Base-by-base conservation (phyloP, 1,140 invertebrate genomes). In the Formica exsecta region DNA sequence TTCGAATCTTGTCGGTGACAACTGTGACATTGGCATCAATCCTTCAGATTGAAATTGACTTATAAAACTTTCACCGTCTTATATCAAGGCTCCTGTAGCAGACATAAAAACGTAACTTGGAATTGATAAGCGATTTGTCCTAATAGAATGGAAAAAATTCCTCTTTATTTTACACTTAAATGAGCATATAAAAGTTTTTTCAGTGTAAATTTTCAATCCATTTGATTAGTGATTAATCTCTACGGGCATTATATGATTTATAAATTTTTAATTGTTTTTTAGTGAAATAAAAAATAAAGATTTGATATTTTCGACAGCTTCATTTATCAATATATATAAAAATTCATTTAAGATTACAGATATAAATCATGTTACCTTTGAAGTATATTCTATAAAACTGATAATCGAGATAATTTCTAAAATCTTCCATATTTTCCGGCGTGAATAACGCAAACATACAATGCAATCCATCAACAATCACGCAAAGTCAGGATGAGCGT, bases 1-100 rank as follows among this genome's bases (percentile, higher is more conserved):
- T 80, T 71, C 19, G 11, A 71, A 71, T 59, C 36, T 8, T 41
- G 51, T 44, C 22, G 65, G 11, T 54, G 77, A 57, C 48, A 41
- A 9, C 3, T 19, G 22, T 11, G 77, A 71, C 65, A 71, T n/a
- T 44, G 29, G 4, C 29, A 25, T 65, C 51, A 70, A 70, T 57
- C 22, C 5, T 1, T 11, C n/a, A 16, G 51, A 41, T 32, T 77
- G n/a, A n/a, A 25, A 8, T 38, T 36, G 62, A 41, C 44, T n/a
- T 7, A 29, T 61, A 29, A 61, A 57, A 59, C 61, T 32, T 81
- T 38, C 25, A 61, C 19, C 25, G 8, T 36, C 44, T 61, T 25
- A 59, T 3, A 66, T 71, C 9, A 25, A 41, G 32, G 25, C 3
- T 29, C 3, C 9, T 32, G 7, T 44, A 2, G 13, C 36, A 29